A percentile compares a stretch with the other conserved stretches of the same genome.
Conservation (phyloP, 2,113 vertebrate genomes). For the Cygnus atratus region DNA sequence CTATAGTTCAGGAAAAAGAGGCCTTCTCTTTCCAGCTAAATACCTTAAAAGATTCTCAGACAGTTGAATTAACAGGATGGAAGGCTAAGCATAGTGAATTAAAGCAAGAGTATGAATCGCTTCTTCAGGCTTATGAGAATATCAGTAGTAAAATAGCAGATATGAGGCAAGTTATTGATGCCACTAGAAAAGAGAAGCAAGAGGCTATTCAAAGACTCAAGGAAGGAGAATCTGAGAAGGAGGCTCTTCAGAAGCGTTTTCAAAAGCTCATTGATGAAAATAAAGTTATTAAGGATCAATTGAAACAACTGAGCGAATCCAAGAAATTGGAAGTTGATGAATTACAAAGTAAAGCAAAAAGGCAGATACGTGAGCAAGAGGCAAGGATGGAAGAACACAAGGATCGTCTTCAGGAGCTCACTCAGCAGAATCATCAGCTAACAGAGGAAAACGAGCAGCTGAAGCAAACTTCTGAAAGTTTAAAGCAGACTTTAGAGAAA, state of each 20-base stretch:
- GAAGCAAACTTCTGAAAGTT: slow-evolving; percentile 66
- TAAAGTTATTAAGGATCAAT: slow-evolving; percentile 68
- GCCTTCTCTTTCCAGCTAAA: slow-evolving; percentile 88
- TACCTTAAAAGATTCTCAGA: slow-evolving; percentile 86
- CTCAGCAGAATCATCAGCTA: slow-evolving; percentile 69
- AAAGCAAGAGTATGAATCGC: slow-evolving; percentile 87
- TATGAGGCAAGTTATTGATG: slow-evolving; percentile 85
- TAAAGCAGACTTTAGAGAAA: slow-evolving; percentile 66
- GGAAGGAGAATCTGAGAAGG: slow-evolving; percentile 72
- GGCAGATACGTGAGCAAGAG: slow-evolving; percentile 58
- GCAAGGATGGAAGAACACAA: slow-evolving; percentile 62
- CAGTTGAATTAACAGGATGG: slow-evolving; percentile 87
- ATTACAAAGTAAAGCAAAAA: slow-evolving; percentile 76
- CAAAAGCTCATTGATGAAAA: slow-evolving; percentile 74
- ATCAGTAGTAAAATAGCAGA: slow-evolving; percentile 87
- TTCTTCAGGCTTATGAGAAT: slow-evolving; percentile 87
- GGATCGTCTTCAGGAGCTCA: slow-evolving; percentile 51
- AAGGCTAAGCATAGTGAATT: slow-evolving; percentile 85
- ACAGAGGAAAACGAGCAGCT: slow-evolving; percentile 72
- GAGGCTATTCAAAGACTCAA: slow-evolving; percentile 76
- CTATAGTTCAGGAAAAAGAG: slow-evolving; percentile 87
- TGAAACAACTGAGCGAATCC: slow-evolving; percentile 71
- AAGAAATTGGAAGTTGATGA: slow-evolving; percentile 73
- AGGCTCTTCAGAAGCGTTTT: slow-evolving; percentile 65
- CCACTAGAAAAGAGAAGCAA: slow-evolving; percentile 81